Conservation (phyloP, 2,888 invertebrate species). For the Pseudanteris insignis region DNA sequence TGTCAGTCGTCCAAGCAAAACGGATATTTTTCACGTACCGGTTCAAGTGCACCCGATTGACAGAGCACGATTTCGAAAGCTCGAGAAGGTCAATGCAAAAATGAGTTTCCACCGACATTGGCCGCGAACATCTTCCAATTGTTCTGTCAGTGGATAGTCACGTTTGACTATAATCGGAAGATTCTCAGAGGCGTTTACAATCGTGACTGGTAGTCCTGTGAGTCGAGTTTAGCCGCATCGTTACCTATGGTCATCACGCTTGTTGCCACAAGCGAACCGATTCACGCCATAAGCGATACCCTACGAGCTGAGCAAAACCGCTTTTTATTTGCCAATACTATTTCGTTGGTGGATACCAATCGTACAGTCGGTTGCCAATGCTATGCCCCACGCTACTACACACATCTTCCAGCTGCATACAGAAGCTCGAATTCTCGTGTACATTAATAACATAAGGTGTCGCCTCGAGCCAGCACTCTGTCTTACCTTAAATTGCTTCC, state of each 20-base stretch:
- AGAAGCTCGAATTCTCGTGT: conserved; percentile 63
- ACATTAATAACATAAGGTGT: conserved; percentile 65
- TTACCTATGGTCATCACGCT: conserved; percentile 48
- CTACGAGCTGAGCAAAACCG: no score
- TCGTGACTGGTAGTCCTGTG: conserved; percentile 44
- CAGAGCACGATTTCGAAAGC: no score
- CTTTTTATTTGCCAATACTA: conserved; percentile 24
- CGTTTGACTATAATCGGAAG: neutral
- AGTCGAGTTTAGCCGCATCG: conserved; percentile 36
- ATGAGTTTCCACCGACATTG: neutral
- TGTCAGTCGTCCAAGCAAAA: no score
- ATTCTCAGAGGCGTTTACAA: conserved; percentile 20
- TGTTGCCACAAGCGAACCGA: conserved; percentile 29
- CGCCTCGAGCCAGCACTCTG: conserved; percentile 66
- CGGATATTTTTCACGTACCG: no score
- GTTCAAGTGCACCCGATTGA: no score
- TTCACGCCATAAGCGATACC: no score
- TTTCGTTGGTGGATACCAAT: no score
- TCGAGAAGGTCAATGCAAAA: no score
- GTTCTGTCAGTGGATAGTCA: conserved; percentile 6
- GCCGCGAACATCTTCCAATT: neutral
- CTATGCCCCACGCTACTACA: no score
- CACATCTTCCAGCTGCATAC: conserved; percentile 46
- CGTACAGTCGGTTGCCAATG: no score
- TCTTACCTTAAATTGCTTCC: conserved; percentile 53